Base-by-base conservation (phyloP, 1,140 invertebrate genomes). In the Procambarus clarkii region DNA sequence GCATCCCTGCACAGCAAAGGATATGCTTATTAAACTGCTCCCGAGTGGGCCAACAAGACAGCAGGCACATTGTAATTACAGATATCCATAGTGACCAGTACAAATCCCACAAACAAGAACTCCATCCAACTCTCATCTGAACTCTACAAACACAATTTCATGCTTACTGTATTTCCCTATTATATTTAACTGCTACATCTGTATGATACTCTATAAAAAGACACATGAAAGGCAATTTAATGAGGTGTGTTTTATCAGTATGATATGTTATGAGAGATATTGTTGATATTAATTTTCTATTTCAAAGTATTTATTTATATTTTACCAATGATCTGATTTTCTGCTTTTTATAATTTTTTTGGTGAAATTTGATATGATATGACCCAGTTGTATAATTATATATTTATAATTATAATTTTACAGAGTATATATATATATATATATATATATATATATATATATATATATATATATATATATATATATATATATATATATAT, bases 1-100 rank as follows among this genome's bases (percentile, higher is more conserved):
- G 79, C 76, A 91, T 91, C 88, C 88, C 88, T 91, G 88, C 88
- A 91, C 88, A 91, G 88, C 88, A 91, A 91, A 91, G 86, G 88
- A 91, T 91, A 85, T 84, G 71, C 76, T 85, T 85, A 85, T 83
- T 76, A 84, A 71, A 90, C 18, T 45, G 50, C 74, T 85, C 88
- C 88, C 60, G 18, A 46, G 69, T 82, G 79, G 74, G 21, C 60
- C 64, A 84, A 50, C 46, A 86, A 71, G 54, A 58, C 60, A 78
- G 88, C 88, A 91, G 82, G 88, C 82, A 85, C 82, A 85, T 91
- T 34, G 54, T 69, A 78, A 48, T 34, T 34, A 71, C n/a, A 24
- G 21, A 7, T 71, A 71, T 71, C n/a, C 7, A 34, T 60, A 69
- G 82, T 69, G 24, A 64, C 18, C 15, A 34, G 34, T 64, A 8